Evolutionary conservation across 2,797 vertebrate genomes (phyloP), one percentile per base, ranked within the genome.

Genomic region (Alectoris magna): DNA sequence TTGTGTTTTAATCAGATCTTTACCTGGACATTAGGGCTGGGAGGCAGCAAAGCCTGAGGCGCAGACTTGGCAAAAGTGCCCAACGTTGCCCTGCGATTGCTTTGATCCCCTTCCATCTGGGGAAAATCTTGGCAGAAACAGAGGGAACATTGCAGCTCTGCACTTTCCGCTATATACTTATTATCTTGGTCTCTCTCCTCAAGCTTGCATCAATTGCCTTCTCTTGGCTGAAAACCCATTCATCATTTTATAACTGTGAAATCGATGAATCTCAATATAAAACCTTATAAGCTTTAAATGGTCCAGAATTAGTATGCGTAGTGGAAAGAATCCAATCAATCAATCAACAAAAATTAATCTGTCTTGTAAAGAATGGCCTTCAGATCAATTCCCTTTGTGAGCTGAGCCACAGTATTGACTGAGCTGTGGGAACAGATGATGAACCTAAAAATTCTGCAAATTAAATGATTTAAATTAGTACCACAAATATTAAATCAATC

Each of bases 331-430:
- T 36, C 69, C 14, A 64, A 70, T 93, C 72, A 81, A 88, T 90
- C 92, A 60, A 82, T 71, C 2, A 6, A 68, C 81, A 88, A 78
- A 88, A 96, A 90, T 91, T 80, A 80, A 94, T 95, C 86, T 95
- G 31, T 21, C 81, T 56, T 85, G 56, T 78, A 38, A 78, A 68
- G 38, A 48, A 46, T 18, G 55, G 58, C 24, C 78, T 84, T 59
- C 75, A 41, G 51, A 93, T 83, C n/a, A 24, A 87, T 94, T 91
- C 56, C 66, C 59, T 59, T 16, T 36, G 29, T 75, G 81, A 95
- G 84, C 78, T 59, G 84, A 88, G 49, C 84, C 36, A 39, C 10
- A 3, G 8, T 59, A 83, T 49, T 90, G 56, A 88, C 66, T 87
- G 29, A 85, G 70, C 60, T 67, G 43, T 41, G 59, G 49, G 62